Conservation (phyloP, 1,140 invertebrate genomes). For the Aphaenogaster rudis region DNA sequence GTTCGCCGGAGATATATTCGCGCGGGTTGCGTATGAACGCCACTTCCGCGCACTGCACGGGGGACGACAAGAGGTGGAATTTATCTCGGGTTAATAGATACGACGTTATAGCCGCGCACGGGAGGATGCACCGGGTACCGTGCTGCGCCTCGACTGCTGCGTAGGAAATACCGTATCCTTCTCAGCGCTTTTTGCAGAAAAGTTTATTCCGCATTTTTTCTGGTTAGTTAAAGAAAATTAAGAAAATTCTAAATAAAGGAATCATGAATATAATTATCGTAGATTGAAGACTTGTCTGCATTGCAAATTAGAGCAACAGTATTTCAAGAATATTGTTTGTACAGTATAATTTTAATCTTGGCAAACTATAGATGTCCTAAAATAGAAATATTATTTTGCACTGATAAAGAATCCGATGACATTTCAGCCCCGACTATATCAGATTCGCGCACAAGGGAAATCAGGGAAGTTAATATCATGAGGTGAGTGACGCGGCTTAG, state of each 20-base stretch:
- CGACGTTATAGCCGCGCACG: slow-evolving; percentile 22
- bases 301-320: not conserved
- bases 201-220: slow-evolving; percentile 5
- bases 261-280: not conserved
- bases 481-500: slow-evolving; percentile 79
- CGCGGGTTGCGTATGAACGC: slow-evolving; percentile 43
- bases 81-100: slow-evolving; percentile 62
- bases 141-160: not conserved
- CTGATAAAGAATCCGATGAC: not conserved
- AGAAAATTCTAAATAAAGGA: not conserved
- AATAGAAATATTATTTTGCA: not conserved
- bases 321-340: not conserved
- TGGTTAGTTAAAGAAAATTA: not conserved
- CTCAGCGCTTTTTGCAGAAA: not conserved
- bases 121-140: slow-evolving; percentile 8
- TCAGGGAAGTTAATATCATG: slow-evolving; percentile 49
- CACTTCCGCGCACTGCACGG: slow-evolving; percentile 47
- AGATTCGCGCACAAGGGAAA: slow-evolving; percentile 24
- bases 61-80: slow-evolving; percentile 50
- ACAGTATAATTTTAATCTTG: not conserved
- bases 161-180: not conserved
- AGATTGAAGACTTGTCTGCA: not conserved
- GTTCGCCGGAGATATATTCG: slow-evolving; percentile 59
- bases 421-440: slow-evolving; percentile 7
- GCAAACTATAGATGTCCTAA: not conserved